Evolutionary conservation across 2,888 invertebrate species (phyloP).

Genomic region (Harpalus rubripes): DNA sequence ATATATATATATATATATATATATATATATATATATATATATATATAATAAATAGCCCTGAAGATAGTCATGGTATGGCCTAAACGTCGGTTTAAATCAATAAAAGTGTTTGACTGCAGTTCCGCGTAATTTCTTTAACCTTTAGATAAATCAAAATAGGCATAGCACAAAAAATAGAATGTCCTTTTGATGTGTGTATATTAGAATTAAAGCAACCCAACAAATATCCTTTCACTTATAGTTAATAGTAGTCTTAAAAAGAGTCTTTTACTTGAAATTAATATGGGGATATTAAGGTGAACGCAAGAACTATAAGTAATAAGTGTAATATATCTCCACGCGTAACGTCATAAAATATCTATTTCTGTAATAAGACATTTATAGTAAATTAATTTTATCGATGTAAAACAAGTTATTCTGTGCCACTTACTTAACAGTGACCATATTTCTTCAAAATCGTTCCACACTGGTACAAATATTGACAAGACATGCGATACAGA

Average conservation of each 20-base stretch:
- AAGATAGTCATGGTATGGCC: too few relatives aligned
- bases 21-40: too few relatives aligned
- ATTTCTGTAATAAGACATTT: slow-evolving; percentile 62
- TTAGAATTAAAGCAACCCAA: not conserved
- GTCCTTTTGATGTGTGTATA: not conserved
- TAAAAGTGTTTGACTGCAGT: too few relatives aligned
- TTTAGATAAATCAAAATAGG: too few relatives aligned
- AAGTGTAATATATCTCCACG: slow-evolving; percentile 19
- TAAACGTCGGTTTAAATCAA: too few relatives aligned
- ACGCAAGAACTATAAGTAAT: slow-evolving; percentile 21
- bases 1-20: too few relatives aligned
- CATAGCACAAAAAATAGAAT: not conserved
- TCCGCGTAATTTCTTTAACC: too few relatives aligned
- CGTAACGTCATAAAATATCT: slow-evolving; percentile 51
- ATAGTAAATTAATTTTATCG: slow-evolving; percentile 65
- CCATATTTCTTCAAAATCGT: slow-evolving; percentile 61
- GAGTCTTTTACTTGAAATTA: slow-evolving; percentile 13
- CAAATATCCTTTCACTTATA: slow-evolving; percentile 8
- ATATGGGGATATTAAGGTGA: slow-evolving; percentile 3
- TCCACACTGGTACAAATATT: slow-evolving; percentile 61
- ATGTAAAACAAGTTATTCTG: slow-evolving; percentile 57
- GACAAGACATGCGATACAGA: slow-evolving; percentile 65
- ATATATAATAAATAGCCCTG: too few relatives aligned
- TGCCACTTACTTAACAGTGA: slow-evolving; percentile 57
- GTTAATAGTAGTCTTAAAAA: not conserved